Evolutionary conservation across 2,113 vertebrate species (phyloP), one percentile per base, ranked within the genome.

Genomic region (Indri indri): DNA sequence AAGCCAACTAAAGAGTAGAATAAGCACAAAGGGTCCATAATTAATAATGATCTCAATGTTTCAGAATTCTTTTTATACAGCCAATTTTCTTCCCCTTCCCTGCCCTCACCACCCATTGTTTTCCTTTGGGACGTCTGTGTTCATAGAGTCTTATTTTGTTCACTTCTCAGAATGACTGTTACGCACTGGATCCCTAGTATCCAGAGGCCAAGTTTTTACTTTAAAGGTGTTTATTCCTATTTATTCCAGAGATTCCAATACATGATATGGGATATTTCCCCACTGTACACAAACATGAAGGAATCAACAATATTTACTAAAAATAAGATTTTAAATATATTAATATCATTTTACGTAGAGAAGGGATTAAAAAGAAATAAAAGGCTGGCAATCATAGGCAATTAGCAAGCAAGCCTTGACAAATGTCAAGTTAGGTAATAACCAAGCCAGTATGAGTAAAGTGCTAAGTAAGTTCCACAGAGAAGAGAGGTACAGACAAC

Each of bases 31-130:
- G 57, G 1, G 79, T 50, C 13, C 11, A 45, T 50, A 88, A 47
- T 59, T 47, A 65, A 68, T 18, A 47, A 8, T 73, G 2, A 0
- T 34, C 13, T 90, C 20, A 57, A 2, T 30, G 37, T 66, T 80
- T 92, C n/a, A 80, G 20, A n/a, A 68, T 66, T 52, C 34, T 11
- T 76, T 27, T 18, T 50, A 7, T 32, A 76, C 3, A 71, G 42
- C 6, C 57, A 0, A 88, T 4, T 82, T 34, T 13, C 42, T 42
- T 27, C 13, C 9, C 1, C 9, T 12, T 1, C 1, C 17, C 16
- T 42, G 3, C 2, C 16, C 14, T 37, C 6, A 27, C 1, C 0
- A 30, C 2, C 0, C 9, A 16, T 4, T 16, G 3, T 42, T 80
- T 34, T 18, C 1, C 3, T 83, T 71, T 16, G 59, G 47, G 20